Evolutionary conservation across 2,113 vertebrate genomes (phyloP).

Genomic region (Tinamus guttatus): DNA sequence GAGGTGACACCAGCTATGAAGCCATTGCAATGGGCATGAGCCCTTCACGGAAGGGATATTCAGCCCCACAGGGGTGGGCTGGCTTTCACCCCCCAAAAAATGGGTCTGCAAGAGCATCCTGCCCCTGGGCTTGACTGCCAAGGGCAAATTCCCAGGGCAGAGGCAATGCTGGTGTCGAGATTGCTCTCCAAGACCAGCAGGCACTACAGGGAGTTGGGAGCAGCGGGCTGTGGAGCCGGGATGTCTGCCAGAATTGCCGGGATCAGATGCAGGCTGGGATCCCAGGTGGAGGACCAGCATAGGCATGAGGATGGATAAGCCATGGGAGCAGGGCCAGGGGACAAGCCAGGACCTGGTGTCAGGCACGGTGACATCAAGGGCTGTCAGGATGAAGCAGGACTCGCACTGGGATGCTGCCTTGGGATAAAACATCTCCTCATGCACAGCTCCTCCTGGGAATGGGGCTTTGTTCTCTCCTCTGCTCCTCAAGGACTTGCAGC

Average conservation of each 20-base stretch:
- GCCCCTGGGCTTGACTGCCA: too few species aligned
- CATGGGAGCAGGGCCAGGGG: rapidly evolving
- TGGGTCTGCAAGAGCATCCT: background rate
- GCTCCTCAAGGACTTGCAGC: background rate
- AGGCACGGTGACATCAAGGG: background rate
- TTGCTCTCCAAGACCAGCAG: background rate
- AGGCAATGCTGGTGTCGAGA: background rate
- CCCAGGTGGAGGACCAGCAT: background rate
- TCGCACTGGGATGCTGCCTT: background rate
- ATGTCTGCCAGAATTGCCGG: too few species aligned
- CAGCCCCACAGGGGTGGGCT: too few species aligned
- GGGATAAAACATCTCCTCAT: background rate
- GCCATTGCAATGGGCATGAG: too few species aligned
- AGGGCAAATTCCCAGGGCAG: background rate
- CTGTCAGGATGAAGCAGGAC: background rate
- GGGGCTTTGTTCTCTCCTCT: background rate
- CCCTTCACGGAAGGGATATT: too few species aligned
- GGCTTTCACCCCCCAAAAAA: background rate
- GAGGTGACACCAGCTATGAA: background rate
- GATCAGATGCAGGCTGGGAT: background rate
- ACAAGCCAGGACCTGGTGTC: too few species aligned
- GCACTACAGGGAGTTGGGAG: rapidly evolving
- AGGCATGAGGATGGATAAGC: background rate
- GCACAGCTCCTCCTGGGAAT: background rate
- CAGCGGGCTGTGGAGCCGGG: too few species aligned